These are phyloP conservation scores for Naja naja DNA, from an alignment of 2,113 vertebrate species.

Conservation along the genomic window DNA sequence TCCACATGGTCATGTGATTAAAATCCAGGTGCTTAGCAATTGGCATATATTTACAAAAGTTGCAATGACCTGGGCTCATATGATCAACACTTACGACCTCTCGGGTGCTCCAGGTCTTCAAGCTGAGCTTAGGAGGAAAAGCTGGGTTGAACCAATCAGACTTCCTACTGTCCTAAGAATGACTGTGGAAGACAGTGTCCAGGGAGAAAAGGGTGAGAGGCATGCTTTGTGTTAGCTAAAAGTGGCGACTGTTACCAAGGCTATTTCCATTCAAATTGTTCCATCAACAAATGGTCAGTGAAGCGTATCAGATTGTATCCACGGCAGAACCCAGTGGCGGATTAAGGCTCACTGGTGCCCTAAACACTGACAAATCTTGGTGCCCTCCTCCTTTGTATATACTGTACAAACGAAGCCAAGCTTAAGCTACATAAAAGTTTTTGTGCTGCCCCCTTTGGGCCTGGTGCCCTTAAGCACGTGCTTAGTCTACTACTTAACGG, in stretches of 20 bases:
- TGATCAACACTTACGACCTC: neutral
- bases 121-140: neutral
- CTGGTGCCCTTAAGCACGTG: too few relatives aligned
- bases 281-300: neutral
- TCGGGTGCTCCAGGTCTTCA: neutral
- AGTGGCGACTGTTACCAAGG: neutral
- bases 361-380: too few relatives aligned
- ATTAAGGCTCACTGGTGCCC: too few relatives aligned
- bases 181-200: neutral
- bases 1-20: neutral
- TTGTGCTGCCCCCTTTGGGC: too few relatives aligned
- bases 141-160: neutral
- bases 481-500: too few relatives aligned
- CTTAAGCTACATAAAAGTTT: too few relatives aligned
- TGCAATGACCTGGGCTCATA: neutral
- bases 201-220: neutral
- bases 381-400: too few relatives aligned
- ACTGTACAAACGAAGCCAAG: too few relatives aligned
- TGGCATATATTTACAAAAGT: neutral
- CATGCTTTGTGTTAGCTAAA: neutral
- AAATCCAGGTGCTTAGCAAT: neutral
- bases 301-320: neutral
- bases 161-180: neutral
- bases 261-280: neutral
- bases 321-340: neutral